Evolutionary conservation across 2,888 invertebrate species (phyloP), one percentile per base, ranked within the genome.

Genomic region (Stictocephala bisonia): DNA sequence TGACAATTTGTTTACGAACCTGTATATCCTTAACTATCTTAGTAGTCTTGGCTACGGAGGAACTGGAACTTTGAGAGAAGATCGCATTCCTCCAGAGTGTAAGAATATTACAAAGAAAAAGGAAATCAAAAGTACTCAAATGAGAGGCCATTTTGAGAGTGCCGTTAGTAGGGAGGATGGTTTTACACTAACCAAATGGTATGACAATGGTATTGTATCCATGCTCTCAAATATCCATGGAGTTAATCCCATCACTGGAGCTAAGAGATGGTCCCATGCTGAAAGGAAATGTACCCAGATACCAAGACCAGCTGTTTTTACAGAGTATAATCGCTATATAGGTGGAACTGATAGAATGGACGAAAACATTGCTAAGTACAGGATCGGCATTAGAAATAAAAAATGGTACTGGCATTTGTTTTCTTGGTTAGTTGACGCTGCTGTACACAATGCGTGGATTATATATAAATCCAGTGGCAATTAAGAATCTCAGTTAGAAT

Each of bases 181-280:
- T n/a, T 77, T 80, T 48, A 13, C 77, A 58, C 41, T 77, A 29
- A 75, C 76, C 18, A 76, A 76, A 67, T 82, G 79, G 80, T 74
- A 78, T 71, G 80, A 82, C 60, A 82, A 81, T 71, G 73, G 74
- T 64, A 77, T 80, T 22, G 80, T 82, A 44, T 77, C 79, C 53
- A 75, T 79, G 48, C 79, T 75, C 18, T 71, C 78, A 15, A 75
- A 71, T 29, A 67, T 40, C 11, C 74, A 56, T 72, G 77, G 76
- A 31, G 51, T 71, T 27, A 67, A 76, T 11, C 72, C 73, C 20
- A 71, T 78, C 44, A 22, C 67, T 56, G 72, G 71, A 73, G 78
- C 69, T 13, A 73, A 71, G 51, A 29, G 77, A 67, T 79, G 75
- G 56, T 78, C 75, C 7, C 67, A 75, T 27, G 71, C 53, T 44